Evolutionary conservation across 2,888 invertebrate species (phyloP).

Genomic region (Leucoptera coffeella): DNA sequence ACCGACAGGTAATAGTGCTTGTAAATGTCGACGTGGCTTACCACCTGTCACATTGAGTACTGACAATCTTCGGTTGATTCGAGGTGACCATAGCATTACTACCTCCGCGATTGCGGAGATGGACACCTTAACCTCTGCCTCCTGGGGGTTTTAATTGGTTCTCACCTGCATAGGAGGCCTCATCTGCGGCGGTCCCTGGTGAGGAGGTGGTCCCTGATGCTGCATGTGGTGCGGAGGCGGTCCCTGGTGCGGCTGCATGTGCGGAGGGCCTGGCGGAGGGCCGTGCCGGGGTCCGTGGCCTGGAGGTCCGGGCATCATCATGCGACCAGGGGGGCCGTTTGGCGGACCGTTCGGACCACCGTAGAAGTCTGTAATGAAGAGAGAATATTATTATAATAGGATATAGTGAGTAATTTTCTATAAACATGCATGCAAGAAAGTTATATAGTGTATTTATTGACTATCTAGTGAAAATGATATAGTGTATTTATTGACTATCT

Average conservation of each 20-base stretch:
- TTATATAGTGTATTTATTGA: neutral
- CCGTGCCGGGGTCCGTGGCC: too few relatives aligned
- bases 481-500: neutral
- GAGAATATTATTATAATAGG: too few relatives aligned
- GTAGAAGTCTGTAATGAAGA: constrained; percentile 28
- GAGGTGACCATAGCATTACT: too few relatives aligned
- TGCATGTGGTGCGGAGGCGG: constrained; percentile 33
- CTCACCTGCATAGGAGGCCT: constrained; percentile 55
- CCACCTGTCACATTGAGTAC: too few relatives aligned
- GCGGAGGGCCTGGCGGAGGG: constrained; percentile 36
- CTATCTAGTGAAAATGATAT: neutral
- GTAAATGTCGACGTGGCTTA: too few relatives aligned
- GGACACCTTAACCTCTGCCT: too few relatives aligned
- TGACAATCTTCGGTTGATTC: too few relatives aligned
- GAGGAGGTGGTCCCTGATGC: constrained; percentile 50
- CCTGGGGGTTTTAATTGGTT: too few relatives aligned
- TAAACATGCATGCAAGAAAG: too few relatives aligned
- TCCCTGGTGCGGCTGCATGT: constrained; percentile 33
- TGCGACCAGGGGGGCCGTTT: constrained; percentile 24
- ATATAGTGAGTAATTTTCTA: too few relatives aligned
- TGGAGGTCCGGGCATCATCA: constrained; percentile 32
- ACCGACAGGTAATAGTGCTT: too few relatives aligned
- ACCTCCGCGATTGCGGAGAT: too few relatives aligned
- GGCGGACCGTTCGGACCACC: constrained; percentile 42
- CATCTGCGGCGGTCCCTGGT: constrained; percentile 48